Evolutionary conservation across 2,797 vertebrate genomes (phyloP), one percentile per base, ranked within the genome.

Genomic region (Fringilla coelebs): DNA sequence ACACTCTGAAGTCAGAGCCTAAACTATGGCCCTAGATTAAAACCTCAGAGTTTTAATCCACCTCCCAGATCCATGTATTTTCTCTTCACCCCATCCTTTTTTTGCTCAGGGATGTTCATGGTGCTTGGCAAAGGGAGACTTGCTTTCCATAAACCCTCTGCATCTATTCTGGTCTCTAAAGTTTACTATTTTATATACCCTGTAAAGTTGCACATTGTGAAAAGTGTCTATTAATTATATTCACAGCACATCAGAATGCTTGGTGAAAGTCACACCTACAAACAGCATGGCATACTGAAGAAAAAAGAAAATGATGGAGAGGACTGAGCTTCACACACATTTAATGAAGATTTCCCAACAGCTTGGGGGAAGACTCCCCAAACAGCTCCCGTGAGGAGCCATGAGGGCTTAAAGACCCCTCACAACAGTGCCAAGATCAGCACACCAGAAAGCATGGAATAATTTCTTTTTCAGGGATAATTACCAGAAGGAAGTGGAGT

Each of bases 331-430:
- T 58, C 58, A 52, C 11, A 43, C 32, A 54, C 5, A 18, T 73
- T 68, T 62, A 62, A 73, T 2, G 3, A 68, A 84, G 40, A 11
- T 65, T 89, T 76, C 66, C 85, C 36, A 54, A 60, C 60, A 85
- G 25, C 43, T n/a, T 82, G 40, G 60, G 70, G 67, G 60, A 76
- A 82, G 38, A 18, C 11, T 68, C 71, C 51, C 84, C 79, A 82
- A 67, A 25, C 9, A 12, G 18, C 18, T 73, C 49, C 46, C 0
- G 0, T 25, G 36, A 14, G 0, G 1, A 78, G 31, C 43, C 36
- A 29, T 2, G 0, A 51, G 22, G 55, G 45, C 41, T 51, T 46
- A 55, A 67, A 76, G 66, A 32, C 16, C 24, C 31, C 19, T 76
- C 13, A 0, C 24, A 41, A 58, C 11, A 87, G 31, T 13, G 62